A percentile compares a stretch with the other conserved stretches of the same genome.
phyloP scores from a whole-genome alignment of 2,797 vertebrate genomes.

The Pipistrellus pipistrellus region DNA sequence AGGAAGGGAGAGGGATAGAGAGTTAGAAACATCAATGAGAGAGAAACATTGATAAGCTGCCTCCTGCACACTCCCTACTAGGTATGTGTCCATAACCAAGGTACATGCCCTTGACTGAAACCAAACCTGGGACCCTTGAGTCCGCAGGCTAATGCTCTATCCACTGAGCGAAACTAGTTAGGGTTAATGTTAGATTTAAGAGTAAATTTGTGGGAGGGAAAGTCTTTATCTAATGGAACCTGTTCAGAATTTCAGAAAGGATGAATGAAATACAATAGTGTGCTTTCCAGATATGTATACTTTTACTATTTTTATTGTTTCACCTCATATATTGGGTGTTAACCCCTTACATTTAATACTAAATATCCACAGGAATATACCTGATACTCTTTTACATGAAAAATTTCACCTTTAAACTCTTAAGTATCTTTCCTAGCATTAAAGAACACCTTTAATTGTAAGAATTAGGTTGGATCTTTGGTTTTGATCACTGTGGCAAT shows the following conservation, averaged over 20 bases:
- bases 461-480: slow-evolving; percentile 63
- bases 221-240: background rate
- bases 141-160: too few relatives aligned
- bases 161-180: too few relatives aligned
- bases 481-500: slow-evolving; percentile 59
- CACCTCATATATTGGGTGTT: background rate
- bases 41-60: too few relatives aligned
- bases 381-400: slow-evolving; percentile 32
- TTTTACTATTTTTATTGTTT: slow-evolving; percentile 55
- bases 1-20: too few relatives aligned
- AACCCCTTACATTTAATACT: slow-evolving; percentile 18
- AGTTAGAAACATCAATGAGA: too few relatives aligned
- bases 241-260: slow-evolving; percentile 26
- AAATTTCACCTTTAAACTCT: slow-evolving; percentile 54
- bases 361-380: slow-evolving; percentile 19
- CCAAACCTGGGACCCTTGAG: too few relatives aligned
- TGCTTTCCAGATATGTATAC: background rate
- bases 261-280: background rate
- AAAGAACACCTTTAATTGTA: slow-evolving; percentile 70
- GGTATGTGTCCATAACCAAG: too few relatives aligned
- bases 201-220: background rate
- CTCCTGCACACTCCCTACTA: too few relatives aligned
- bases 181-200: background rate
- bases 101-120: too few relatives aligned
- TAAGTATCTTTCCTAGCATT: slow-evolving; percentile 43